phyloP scores from a whole-genome alignment of 2,113 vertebrate species.

The Copsychus sechellarum region DNA sequence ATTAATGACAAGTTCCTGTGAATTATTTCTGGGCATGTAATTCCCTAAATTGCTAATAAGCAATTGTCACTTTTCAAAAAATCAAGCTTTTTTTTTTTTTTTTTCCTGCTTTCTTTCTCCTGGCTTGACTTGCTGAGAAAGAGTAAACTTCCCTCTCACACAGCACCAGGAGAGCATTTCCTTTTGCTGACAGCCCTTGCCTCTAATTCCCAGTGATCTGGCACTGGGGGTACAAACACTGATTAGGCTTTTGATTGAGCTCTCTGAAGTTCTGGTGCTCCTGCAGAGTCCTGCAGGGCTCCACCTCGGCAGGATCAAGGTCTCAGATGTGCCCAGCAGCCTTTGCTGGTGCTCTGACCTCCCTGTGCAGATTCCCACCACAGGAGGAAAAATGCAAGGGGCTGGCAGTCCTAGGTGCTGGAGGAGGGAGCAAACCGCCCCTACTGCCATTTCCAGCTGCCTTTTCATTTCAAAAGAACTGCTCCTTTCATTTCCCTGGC shows the following conservation, averaged over 20 bases:
- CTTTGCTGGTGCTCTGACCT: not conserved
- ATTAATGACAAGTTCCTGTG: constrained; percentile 10
- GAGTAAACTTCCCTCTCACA: not conserved
- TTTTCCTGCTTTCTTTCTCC: not conserved
- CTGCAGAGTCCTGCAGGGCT: not conserved
- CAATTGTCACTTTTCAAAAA: constrained; percentile 44
- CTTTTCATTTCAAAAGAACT: not conserved
- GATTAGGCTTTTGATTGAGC: constrained; percentile 11
- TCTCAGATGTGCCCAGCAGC: not conserved
- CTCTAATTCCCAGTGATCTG: constrained; percentile 23
- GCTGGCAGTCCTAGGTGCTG: not conserved
- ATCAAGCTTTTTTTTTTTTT: not conserved
- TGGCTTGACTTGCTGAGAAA: not conserved
- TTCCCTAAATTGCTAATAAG: constrained; percentile 49
- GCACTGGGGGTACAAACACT: not conserved
- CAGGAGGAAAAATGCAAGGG: not conserved
- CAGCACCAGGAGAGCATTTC: constrained; percentile 27
- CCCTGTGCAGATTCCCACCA: not conserved
- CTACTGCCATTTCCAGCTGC: not conserved
- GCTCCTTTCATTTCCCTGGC: constrained; percentile 36
- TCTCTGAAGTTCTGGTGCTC: not conserved
- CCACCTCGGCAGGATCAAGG: not conserved
- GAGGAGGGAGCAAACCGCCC: not conserved
- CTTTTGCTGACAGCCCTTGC: not conserved
- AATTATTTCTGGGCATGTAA: constrained; percentile 41